Conservation (phyloP, 1,140 invertebrate species). For the Bombus superbus region DNA sequence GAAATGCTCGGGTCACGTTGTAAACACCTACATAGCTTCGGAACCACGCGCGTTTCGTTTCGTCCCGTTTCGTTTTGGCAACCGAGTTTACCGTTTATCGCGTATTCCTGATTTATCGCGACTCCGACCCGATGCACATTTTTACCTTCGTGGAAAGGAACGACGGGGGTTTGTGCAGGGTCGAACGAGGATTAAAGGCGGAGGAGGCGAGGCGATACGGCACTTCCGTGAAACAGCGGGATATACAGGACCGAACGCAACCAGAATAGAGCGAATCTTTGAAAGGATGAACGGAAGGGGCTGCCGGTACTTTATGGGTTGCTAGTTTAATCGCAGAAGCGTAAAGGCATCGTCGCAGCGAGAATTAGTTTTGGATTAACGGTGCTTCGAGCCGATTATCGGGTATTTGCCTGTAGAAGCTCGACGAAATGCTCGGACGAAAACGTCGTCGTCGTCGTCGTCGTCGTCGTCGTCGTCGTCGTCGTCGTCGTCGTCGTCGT, state of each 20-base stretch:
- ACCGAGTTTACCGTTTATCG: neutral
- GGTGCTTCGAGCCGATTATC: conserved; percentile 79
- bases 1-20: conserved; percentile 14
- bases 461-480: no score
- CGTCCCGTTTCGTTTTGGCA: neutral
- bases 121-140: no score
- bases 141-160: neutral
- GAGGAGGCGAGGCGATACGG: neutral
- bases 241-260: neutral
- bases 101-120: no score
- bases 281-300: conserved; percentile 16
- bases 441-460: no score
- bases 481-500: no score
- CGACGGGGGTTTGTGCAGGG: neutral
- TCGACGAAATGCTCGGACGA: conserved; percentile 71
- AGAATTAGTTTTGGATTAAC: conserved; percentile 79
- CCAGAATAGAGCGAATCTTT: neutral
- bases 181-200: neutral
- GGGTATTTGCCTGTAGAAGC: conserved; percentile 76
- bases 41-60: neutral
- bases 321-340: conserved; percentile 34
- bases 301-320: conserved; percentile 48
- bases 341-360: conserved; percentile 69
- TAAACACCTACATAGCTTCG: conserved; percentile 1
- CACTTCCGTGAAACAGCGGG: neutral